Evolutionary conservation across 2,113 vertebrate species (phyloP).

Genomic region (Columba livia): DNA sequence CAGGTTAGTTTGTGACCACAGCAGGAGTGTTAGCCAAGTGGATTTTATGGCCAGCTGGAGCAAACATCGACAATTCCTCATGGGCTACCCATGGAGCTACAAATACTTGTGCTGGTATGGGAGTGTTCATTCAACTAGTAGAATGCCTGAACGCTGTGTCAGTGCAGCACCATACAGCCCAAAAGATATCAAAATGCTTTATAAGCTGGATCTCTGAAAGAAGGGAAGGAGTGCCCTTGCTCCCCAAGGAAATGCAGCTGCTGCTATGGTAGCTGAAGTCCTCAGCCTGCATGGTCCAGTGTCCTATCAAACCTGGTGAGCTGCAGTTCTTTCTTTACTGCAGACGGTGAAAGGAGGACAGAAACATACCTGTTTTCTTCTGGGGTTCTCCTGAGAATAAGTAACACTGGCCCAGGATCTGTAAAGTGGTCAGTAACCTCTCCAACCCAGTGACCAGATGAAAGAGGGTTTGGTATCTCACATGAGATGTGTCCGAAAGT

Average conservation of each 20-base stretch:
- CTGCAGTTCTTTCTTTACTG: background rate
- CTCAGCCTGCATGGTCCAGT: background rate
- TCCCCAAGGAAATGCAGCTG: background rate
- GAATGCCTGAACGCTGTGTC: background rate
- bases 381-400: background rate
- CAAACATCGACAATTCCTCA: background rate
- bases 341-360: background rate
- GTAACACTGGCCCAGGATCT: background rate
- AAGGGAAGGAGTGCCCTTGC: background rate
- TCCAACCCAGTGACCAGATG: background rate
- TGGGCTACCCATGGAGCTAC: background rate
- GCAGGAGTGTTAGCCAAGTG: background rate
- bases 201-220: background rate
- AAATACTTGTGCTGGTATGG: background rate
- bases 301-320: background rate
- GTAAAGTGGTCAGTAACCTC: background rate
- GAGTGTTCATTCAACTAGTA: background rate
- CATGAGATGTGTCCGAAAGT: background rate
- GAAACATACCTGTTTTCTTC: background rate
- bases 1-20: constrained; percentile 23
- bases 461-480: background rate
- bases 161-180: background rate
- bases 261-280: rapidly evolving
- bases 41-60: constrained; percentile 15
- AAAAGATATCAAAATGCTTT: background rate